phyloP scores from a whole-genome alignment of 2,113 vertebrate species.

The Pedetes capensis region DNA sequence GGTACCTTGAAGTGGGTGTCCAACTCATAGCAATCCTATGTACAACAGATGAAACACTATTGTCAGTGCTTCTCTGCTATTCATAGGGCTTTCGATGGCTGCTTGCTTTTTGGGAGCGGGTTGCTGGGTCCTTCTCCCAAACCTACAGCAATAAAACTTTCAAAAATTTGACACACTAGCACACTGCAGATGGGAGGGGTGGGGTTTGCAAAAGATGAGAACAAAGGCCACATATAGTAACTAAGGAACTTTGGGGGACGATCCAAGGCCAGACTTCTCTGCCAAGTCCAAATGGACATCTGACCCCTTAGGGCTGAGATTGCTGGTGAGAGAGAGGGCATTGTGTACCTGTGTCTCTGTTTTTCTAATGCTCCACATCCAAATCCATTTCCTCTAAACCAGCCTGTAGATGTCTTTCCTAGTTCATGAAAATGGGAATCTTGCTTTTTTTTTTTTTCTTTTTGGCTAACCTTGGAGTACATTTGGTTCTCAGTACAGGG shows the following conservation, averaged over 20 bases:
- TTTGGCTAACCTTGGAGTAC: not conserved
- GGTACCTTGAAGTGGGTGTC: too few relatives aligned
- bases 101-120: too few relatives aligned
- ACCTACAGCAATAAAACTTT: not conserved
- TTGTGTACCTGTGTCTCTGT: not conserved
- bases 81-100: too few relatives aligned
- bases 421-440: not conserved
- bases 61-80: too few relatives aligned
- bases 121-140: too few relatives aligned
- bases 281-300: not conserved
- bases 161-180: not conserved
- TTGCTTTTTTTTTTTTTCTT: too few relatives aligned
- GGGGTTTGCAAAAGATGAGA: not conserved
- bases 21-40: too few relatives aligned
- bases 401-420: not conserved
- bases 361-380: not conserved
- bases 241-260: not conserved
- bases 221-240: not conserved
- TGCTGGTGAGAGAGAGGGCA: not conserved
- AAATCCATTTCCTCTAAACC: not conserved
- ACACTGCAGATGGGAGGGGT: not conserved
- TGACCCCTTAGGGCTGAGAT: not conserved
- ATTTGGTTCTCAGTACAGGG: constrained; percentile 31
- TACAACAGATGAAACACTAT: too few relatives aligned
- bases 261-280: not conserved